These are phyloP conservation scores for Blomia tropicalis DNA, from an alignment of 2,888 invertebrate genomes.

Conservation along the genomic window DNA sequence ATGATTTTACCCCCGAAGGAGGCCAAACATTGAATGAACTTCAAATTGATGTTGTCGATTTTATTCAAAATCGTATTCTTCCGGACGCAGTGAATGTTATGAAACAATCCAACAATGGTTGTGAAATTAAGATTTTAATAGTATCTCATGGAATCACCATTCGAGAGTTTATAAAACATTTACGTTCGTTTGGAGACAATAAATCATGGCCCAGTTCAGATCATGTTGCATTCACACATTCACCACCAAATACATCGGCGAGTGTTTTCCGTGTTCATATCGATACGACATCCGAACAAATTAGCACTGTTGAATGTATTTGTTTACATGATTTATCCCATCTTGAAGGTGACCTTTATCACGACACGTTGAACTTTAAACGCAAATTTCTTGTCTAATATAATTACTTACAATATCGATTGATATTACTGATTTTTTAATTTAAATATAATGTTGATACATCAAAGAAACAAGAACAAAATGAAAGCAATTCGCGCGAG, in stretches of 20 bases:
- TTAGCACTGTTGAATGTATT: conserved; percentile 16
- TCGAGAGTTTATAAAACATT: conserved; percentile 19
- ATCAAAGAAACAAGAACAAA: no score
- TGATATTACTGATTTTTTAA: no score
- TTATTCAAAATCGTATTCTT: conserved; percentile 16
- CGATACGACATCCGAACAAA: background rate
- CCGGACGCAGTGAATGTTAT: background rate
- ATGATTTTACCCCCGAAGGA: conserved; percentile 19
- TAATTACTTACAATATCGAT: no score
- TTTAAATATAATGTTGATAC: no score
- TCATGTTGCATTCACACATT: background rate
- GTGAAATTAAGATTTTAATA: conserved; percentile 22
- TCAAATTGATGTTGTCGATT: conserved; percentile 3
- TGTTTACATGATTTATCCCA: conserved; percentile 20
- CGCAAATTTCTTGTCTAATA: no score
- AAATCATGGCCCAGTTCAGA: background rate
- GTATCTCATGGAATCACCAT: conserved; percentile 25
- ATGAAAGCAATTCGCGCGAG: no score
- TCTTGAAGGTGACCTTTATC: conserved; percentile 13
- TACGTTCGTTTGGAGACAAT: background rate
- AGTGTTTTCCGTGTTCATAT: conserved; percentile 13
- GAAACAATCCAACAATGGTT: no score
- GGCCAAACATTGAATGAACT: conserved; percentile 20
- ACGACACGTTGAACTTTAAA: no score
- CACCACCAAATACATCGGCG: conserved; percentile 23